These are phyloP conservation scores for Alosa alosa DNA, from an alignment of 2,113 vertebrate genomes.

Conservation along the genomic window DNA sequence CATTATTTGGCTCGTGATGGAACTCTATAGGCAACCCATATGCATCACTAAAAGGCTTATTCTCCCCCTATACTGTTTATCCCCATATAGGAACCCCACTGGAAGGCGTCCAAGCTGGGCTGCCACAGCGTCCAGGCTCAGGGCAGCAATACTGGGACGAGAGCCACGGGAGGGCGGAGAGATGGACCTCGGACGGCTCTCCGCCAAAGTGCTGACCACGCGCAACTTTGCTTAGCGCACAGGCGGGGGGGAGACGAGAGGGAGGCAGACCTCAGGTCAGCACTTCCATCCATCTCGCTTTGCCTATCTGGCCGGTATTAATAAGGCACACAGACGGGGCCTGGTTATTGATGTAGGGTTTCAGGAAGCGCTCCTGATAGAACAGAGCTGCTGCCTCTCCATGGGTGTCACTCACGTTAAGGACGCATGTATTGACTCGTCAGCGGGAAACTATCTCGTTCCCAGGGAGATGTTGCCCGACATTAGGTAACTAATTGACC, in stretches of 20 bases:
- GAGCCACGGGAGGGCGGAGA: background rate
- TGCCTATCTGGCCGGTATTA: background rate
- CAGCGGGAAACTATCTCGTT: background rate
- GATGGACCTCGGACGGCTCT: background rate
- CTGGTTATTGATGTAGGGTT: background rate
- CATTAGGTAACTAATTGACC: conserved; percentile 74
- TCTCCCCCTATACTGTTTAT: background rate
- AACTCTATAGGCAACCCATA: background rate
- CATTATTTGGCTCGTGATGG: background rate
- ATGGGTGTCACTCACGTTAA: background rate
- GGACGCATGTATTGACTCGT: conserved; percentile 10
- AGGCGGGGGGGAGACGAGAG: background rate
- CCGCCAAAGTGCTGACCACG: background rate
- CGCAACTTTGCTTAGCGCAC: background rate
- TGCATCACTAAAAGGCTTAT: background rate
- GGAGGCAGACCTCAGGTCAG: background rate
- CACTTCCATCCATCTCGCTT: background rate
- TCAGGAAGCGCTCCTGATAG: background rate
- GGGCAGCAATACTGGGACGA: background rate
- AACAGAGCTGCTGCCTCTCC: background rate
- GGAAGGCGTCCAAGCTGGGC: background rate
- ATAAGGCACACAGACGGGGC: background rate
- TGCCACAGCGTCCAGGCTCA: background rate
- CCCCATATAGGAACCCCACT: background rate
- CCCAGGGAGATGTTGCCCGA: conserved; percentile 47